Evolutionary conservation across 2,888 invertebrate genomes (phyloP).

Genomic region (Scaptomyza tumidula): DNA sequence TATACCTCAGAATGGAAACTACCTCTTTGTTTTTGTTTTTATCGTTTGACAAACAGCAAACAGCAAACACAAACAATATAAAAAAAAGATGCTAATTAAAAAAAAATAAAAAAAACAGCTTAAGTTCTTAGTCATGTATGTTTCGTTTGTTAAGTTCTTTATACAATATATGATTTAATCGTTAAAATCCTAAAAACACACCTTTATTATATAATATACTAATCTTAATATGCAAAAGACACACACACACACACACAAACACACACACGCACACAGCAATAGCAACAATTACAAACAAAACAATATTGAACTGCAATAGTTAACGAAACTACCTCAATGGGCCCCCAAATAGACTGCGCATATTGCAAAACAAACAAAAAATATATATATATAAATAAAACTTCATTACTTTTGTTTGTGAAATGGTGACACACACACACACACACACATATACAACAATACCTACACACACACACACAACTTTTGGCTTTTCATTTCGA

Average conservation of each 20-base stretch:
- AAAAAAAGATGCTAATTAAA: constrained; percentile 25
- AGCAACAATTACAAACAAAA: constrained; percentile 42
- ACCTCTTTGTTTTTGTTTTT: constrained; percentile 68
- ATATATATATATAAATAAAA: constrained; percentile 13
- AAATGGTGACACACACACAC: constrained; percentile 74
- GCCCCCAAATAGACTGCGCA: constrained; percentile 79
- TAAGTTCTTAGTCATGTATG: constrained; percentile 62
- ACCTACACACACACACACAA: constrained; percentile 20
- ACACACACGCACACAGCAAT: constrained; percentile 30
- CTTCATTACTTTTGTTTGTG: constrained; percentile 49
- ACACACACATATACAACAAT: constrained; percentile 17
- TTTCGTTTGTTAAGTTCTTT: constrained; percentile 63
- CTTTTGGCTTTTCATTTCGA: constrained; percentile 56
- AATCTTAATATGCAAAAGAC: constrained; percentile 58
- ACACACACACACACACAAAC: constrained; percentile 40
- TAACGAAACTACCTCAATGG: constrained; percentile 84
- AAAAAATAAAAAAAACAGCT: constrained; percentile 32
- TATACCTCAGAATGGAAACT: constrained; percentile 82
- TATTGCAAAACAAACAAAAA: constrained; percentile 26
- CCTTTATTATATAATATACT: constrained; percentile 34
- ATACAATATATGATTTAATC: constrained; percentile 15
- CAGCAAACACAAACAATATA: constrained; percentile 9
- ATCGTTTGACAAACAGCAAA: constrained; percentile 40
- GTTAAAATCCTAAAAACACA: constrained; percentile 12
- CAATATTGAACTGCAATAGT: constrained; percentile 84